Base-by-base conservation (phyloP, 1,140 invertebrate species). In the Sinonovacula constricta region DNA sequence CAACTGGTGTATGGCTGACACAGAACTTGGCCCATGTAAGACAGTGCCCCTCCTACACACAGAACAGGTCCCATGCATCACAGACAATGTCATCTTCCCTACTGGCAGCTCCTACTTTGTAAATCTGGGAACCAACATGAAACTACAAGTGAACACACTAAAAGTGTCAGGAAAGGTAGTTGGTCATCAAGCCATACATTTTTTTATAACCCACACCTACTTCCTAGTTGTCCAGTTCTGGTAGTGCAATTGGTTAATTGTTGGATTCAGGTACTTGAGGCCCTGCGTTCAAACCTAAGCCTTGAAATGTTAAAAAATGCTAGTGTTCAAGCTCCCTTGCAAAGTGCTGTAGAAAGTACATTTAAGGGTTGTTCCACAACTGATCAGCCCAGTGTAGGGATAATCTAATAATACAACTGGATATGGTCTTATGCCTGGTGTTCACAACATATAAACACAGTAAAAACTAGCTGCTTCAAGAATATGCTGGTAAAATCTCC, bases 41-140 rank as follows among this genome's bases (percentile, higher is more conserved):
- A 30, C 70, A 0, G n/a, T 30, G 18, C 31, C 75, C 1, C 49
- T 81, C 1, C 76, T 88, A 18, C 87, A 89, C 39, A 83, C 83
- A 18, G 88, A 89, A 63, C 80, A 63, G 54, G 79, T 88, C 4
- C 88, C 88, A 10, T 88, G 88, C 60, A n/a, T 33, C 5, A 85
- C 69, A 22, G 86, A 87, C 63, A 63, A 87, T 77, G 86, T 87
- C 10, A 51, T 89, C 7, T 88, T 87, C 62, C 87, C 86, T 2
- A 81, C 79, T n/a, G 80, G 81, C 22, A 84, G 83, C 39, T 81
- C 80, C 0, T 89, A 81, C 59, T 86, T 57, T 71, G 83, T 89
- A 3, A 82, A 86, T 59, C 56, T 89, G 1, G 83, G 83, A 3
- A 28, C 62, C 1, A 79, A 78, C 28, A 22, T 84, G 18, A 51